These are phyloP conservation scores for Chiloscyllium punctatum DNA, from an alignment of 2,797 vertebrate genomes.

Conservation along the genomic window DNA sequence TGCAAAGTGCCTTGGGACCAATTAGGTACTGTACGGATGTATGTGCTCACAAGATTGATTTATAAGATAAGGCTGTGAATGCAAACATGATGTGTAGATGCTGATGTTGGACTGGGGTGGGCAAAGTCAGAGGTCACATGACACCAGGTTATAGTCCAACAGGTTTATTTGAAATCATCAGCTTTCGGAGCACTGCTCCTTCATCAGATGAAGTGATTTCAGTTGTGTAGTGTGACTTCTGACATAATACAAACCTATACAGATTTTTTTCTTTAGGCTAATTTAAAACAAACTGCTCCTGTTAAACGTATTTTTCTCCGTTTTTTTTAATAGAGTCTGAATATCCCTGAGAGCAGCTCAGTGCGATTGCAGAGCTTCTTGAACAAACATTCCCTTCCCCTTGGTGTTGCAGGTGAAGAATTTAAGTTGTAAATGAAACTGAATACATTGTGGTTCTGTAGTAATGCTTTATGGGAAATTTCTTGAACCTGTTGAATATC, in stretches of 20 bases:
- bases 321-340: slow-evolving; percentile 50
- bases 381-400: slow-evolving; percentile 67
- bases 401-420: slow-evolving; percentile 65
- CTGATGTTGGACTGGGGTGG: too few relatives aligned
- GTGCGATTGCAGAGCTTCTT: slow-evolving; percentile 78
- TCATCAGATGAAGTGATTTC: too few relatives aligned
- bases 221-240: too few relatives aligned
- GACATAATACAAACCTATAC: too few relatives aligned
- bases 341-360: slow-evolving; percentile 52
- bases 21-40: too few relatives aligned
- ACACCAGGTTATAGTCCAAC: too few relatives aligned
- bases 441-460: too few relatives aligned
- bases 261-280: neutral
- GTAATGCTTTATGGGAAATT: neutral
- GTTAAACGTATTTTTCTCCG: neutral
- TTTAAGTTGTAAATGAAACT: neutral
- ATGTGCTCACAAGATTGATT: neutral
- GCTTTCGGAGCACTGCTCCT: too few relatives aligned
- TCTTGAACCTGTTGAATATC: neutral
- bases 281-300: neutral
- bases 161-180: too few relatives aligned
- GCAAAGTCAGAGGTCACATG: too few relatives aligned
- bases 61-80: neutral
- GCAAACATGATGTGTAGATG: neutral
- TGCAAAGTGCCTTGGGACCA: too few relatives aligned